These are phyloP conservation scores for Theristicus caerulescens DNA, from an alignment of 2,113 vertebrate genomes.

Conservation along the genomic window DNA sequence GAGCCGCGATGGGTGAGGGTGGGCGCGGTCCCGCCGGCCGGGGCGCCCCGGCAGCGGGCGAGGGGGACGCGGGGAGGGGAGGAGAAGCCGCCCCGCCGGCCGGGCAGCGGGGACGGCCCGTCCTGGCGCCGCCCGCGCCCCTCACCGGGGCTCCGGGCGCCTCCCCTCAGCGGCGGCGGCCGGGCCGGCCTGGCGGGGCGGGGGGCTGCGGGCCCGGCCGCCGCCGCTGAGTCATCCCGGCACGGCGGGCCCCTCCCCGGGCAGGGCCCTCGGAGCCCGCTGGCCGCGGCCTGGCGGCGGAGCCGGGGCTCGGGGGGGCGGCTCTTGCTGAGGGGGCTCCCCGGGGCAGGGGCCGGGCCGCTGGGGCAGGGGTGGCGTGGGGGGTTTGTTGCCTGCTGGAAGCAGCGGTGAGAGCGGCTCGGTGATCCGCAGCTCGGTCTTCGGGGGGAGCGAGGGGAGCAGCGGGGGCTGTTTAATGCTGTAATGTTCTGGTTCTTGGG, in stretches of 20 bases:
- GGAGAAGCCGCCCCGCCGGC: too few species aligned
- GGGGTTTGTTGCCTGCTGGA: too few species aligned
- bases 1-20: not conserved
- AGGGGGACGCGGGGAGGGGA: not conserved
- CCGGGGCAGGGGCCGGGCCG: too few species aligned
- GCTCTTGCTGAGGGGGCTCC: too few species aligned
- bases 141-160: not conserved
- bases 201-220: not conserved
- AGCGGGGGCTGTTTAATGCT: accelerated
- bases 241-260: not conserved
- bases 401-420: too few species aligned
- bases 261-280: not conserved
- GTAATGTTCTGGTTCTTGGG: accelerated
- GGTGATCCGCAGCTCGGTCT: accelerated
- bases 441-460: not conserved
- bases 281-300: too few species aligned
- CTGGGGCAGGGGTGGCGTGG: accelerated
- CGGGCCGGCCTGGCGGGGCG: not conserved
- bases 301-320: too few species aligned
- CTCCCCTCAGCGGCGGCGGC: not conserved
- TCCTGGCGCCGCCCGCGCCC: not conserved
- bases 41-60: not conserved
- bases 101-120: too few species aligned
- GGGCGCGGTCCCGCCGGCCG: not conserved
- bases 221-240: not conserved